Evolutionary conservation across 1,140 invertebrate genomes (phyloP).

Genomic region (Diachasma alloeum): DNA sequence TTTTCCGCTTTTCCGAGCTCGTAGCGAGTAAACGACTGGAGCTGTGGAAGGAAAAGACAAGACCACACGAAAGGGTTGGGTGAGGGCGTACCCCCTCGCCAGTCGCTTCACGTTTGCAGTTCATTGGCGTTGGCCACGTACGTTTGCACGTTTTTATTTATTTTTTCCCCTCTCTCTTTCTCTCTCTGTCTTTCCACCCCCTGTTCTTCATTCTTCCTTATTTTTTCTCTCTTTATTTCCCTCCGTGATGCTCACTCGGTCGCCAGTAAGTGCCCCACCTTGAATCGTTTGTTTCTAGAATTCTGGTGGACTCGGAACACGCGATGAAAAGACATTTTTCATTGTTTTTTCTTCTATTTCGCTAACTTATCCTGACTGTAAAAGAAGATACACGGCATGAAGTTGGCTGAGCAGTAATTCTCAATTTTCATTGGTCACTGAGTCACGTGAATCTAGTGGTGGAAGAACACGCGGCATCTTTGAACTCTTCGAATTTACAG

Average conservation of each 20-base stretch:
- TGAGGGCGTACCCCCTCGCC: not conserved
- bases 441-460: no score
- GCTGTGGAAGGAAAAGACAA: conserved; percentile 23
- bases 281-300: conserved; percentile 34
- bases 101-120: conserved; percentile 40
- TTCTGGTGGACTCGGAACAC: conserved; percentile 21
- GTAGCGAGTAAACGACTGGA: conserved; percentile 5
- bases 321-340: conserved; percentile 19
- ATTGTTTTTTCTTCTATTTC: not conserved
- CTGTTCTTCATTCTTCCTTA: not conserved
- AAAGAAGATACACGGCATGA: not conserved
- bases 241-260: not conserved
- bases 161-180: conserved; percentile 6
- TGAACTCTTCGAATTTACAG: no score
- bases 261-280: conserved; percentile 9
- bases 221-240: not conserved
- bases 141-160: conserved; percentile 31
- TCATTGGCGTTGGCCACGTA: conserved; percentile 40
- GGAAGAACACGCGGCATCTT: no score
- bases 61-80: conserved; percentile 31
- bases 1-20: conserved; percentile 20
- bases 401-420: not conserved
- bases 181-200: not conserved
- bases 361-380: not conserved
- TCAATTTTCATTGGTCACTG: no score